Conservation (phyloP, 92 coral and sea anemone genomes). For the Heliopora coerulea region DNA sequence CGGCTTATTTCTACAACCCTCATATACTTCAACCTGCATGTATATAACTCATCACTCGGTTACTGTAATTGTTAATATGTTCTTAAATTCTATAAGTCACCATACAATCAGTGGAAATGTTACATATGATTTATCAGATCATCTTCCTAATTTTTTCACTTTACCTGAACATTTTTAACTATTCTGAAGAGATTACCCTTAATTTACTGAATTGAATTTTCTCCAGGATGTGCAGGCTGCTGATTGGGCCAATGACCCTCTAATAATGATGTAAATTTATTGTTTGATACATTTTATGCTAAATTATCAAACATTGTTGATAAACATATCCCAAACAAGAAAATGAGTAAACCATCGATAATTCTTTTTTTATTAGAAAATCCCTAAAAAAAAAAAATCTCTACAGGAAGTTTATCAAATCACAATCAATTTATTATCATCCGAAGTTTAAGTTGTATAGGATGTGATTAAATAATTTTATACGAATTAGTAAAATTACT, state of each 20-base stretch:
- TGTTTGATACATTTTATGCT: too few relatives aligned
- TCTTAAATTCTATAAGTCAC: slow-evolving; percentile 45
- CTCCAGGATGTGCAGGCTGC: slow-evolving; percentile 36
- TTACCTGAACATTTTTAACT: slow-evolving; percentile 41
- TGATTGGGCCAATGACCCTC: slow-evolving; percentile 34
- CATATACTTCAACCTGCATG: slow-evolving; percentile 56
- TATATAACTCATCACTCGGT: slow-evolving; percentile 57
- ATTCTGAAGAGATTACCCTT: slow-evolving; percentile 49
- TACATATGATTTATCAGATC: slow-evolving; percentile 46
- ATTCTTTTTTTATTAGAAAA: slow-evolving; percentile 41
- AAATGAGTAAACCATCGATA: slow-evolving; percentile 54
- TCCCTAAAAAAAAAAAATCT: slow-evolving; percentile 37
- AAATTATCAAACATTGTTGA: slow-evolving; percentile 22
- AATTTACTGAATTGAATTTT: slow-evolving; percentile 37
- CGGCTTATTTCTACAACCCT: slow-evolving; percentile 39
- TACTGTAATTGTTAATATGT: slow-evolving; percentile 56
- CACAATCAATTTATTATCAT: slow-evolving; percentile 37
- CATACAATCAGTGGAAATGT: slow-evolving; percentile 52
- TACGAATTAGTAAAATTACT: slow-evolving; percentile 1
- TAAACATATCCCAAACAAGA: slow-evolving; percentile 44
- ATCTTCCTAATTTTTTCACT: slow-evolving; percentile 48
- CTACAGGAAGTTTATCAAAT: slow-evolving; percentile 25
- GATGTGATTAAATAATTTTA: slow-evolving; percentile 42
- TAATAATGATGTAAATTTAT: slow-evolving; percentile 11
- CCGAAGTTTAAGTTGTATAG: slow-evolving; percentile 43